phyloP scores from a whole-genome alignment of 2,888 invertebrate species.

The Amphipyra tragopoginis region DNA sequence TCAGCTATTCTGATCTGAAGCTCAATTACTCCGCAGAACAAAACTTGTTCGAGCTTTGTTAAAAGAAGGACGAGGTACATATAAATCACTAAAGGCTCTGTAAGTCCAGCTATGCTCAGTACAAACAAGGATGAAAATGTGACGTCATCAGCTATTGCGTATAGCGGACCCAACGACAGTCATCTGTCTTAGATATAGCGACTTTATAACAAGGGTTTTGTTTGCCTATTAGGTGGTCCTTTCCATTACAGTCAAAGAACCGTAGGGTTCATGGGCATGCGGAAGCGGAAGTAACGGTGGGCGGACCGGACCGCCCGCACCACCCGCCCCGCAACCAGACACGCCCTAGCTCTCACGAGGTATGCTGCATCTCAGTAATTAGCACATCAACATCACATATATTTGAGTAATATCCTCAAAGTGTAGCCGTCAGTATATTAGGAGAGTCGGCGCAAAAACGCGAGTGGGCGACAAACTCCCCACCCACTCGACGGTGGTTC shows the following conservation, averaged over 20 bases:
- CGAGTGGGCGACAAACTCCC: slow-evolving; percentile 55
- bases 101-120: slow-evolving; percentile 2
- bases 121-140: slow-evolving; percentile 1
- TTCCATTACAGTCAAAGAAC: slow-evolving; percentile 45
- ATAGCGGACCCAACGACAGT: not conserved
- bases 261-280: slow-evolving; percentile 68
- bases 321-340: slow-evolving; percentile 84
- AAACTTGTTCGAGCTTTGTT: not conserved
- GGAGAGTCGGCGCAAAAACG: slow-evolving; percentile 37
- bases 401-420: slow-evolving; percentile 19
- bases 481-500: slow-evolving; percentile 54
- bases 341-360: slow-evolving; percentile 83
- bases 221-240: slow-evolving; percentile 3
- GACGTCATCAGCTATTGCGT: slow-evolving; percentile 10
- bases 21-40: not conserved
- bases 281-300: slow-evolving; percentile 88
- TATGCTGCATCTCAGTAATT: slow-evolving; percentile 82
- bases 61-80: not conserved
- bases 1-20: not conserved
- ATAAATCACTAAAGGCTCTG: not conserved
- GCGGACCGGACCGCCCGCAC: slow-evolving; percentile 85
- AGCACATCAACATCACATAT: slow-evolving; percentile 61
- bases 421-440: slow-evolving; percentile 13
- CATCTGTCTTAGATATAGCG: not conserved
- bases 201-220: not conserved